Conservation (phyloP, 2,113 vertebrate species). For the Chionomys nivalis region DNA sequence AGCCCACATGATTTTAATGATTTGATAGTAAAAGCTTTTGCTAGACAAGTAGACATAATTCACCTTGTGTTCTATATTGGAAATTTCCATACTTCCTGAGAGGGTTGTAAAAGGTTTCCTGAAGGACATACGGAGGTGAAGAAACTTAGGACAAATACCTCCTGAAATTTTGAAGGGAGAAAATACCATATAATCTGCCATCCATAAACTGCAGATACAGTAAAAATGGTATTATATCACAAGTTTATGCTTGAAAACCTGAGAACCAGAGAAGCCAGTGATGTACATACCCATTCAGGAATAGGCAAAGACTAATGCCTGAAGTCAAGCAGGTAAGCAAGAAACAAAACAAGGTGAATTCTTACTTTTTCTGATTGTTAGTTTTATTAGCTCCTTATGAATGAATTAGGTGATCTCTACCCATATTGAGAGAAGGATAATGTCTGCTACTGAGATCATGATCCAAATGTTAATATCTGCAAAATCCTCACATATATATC, state of each 20-base stretch:
- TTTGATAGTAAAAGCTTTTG: constrained; percentile 47
- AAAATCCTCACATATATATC: background rate
- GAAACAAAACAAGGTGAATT: background rate
- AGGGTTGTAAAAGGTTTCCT: background rate
- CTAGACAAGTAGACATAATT: background rate
- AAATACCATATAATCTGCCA: background rate
- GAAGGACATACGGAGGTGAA: background rate
- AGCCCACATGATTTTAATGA: background rate
- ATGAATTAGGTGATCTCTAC: background rate
- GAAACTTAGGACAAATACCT: background rate
- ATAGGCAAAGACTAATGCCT: background rate
- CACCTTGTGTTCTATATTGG: background rate
- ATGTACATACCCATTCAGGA: background rate
- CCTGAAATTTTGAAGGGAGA: background rate
- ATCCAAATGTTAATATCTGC: background rate
- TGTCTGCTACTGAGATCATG: background rate
- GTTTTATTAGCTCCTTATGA: background rate
- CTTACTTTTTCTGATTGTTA: background rate
- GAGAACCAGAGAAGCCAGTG: background rate
- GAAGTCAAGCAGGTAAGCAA: background rate
- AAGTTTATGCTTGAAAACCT: background rate
- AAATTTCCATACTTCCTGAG: background rate
- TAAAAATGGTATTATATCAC: background rate
- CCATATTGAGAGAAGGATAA: background rate
- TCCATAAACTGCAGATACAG: background rate